Conservation (phyloP, 2,113 vertebrate genomes). For the Halichoerus grypus region DNA sequence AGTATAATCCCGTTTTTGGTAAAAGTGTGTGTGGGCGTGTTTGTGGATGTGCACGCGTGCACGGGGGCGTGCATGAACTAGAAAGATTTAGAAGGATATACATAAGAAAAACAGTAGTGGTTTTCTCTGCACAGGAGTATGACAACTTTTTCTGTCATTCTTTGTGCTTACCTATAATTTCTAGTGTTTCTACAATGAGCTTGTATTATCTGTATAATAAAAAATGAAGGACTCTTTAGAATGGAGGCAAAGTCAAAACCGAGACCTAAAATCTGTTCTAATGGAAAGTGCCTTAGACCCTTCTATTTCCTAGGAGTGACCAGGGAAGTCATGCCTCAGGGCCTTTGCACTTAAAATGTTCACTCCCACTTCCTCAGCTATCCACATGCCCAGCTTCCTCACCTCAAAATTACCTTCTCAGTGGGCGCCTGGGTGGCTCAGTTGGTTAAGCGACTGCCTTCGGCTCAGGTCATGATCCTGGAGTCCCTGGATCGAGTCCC, state of each 20-base stretch:
- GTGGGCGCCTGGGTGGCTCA: background rate
- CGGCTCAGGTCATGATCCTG: too few species aligned
- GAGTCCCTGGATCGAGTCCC: too few species aligned
- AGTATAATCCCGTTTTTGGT: background rate
- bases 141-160: background rate
- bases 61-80: background rate
- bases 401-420: background rate
- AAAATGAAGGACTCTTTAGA: background rate
- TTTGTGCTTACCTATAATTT: background rate
- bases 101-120: background rate
- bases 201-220: background rate
- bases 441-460: too few species aligned
- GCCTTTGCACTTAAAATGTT: background rate
- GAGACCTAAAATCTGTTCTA: background rate
- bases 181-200: background rate
- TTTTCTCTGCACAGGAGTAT: background rate
- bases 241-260: background rate
- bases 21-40: background rate
- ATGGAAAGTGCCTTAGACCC: background rate
- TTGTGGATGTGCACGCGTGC: too few species aligned
- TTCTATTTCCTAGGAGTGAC: background rate
- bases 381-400: background rate
- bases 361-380: background rate
- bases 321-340: background rate
- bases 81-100: background rate